A percentile compares a stretch with the other conserved stretches of the same genome.
Conservation (phyloP, 1,140 invertebrate species). For the Drosophila suzukii region DNA sequence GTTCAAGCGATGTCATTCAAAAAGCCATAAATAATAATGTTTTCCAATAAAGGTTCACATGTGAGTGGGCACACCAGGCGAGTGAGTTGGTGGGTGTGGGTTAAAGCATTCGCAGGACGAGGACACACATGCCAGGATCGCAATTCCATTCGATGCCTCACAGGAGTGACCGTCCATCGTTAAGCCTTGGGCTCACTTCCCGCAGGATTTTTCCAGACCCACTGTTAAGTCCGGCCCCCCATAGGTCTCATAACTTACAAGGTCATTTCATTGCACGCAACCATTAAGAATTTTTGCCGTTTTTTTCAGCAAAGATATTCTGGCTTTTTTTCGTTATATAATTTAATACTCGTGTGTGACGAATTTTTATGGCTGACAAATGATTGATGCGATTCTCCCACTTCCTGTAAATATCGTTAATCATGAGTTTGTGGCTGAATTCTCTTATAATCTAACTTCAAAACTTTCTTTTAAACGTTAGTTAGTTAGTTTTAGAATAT, state of each 20-base stretch:
- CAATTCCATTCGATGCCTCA: conserved; percentile 22
- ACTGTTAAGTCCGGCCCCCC: conserved; percentile 21
- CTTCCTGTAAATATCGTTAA: conserved; percentile 81
- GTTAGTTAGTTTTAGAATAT: no score
- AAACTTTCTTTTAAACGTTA: no score
- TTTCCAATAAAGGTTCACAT: conserved; percentile 84
- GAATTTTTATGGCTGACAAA: conserved; percentile 83
- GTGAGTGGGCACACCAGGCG: conserved; percentile 70
- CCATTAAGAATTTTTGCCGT: conserved; percentile 71
- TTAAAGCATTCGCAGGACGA: conserved; percentile 19
- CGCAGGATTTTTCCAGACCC: conserved; percentile 28
- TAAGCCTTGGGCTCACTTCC: conserved; percentile 55
- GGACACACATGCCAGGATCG: conserved; percentile 24
- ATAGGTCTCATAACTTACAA: conserved; percentile 72
- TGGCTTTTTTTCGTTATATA: conserved; percentile 56
- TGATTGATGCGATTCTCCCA: conserved; percentile 77
- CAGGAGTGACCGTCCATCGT: conserved; percentile 56
- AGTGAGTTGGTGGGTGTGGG: conserved; percentile 19
- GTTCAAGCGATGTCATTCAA: conserved; percentile 81
- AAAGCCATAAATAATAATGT: conserved; percentile 84
- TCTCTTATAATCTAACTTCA: no score
- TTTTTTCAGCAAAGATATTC: conserved; percentile 43
- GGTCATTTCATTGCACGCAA: conserved; percentile 72
- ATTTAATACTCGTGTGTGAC: conserved; percentile 78
- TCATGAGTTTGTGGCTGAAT: no score